Evolutionary conservation across 2,888 invertebrate genomes (phyloP).

Genomic region (Epirrhoe tristata): DNA sequence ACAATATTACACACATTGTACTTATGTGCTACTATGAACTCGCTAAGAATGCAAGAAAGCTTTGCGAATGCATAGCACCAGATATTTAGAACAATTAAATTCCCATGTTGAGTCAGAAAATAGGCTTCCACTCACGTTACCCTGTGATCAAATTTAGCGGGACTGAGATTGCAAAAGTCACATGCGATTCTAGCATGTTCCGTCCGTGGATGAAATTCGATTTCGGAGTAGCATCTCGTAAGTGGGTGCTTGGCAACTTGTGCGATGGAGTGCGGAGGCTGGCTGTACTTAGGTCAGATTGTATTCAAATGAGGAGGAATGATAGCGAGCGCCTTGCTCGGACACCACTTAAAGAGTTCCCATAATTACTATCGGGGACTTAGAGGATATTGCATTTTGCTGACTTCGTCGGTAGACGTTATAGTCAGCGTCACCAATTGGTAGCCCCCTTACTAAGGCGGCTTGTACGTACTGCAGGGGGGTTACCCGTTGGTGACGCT

Average conservation of each 20-base stretch:
- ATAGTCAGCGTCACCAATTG: too few species aligned
- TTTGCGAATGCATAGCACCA: background rate
- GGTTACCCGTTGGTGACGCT: too few species aligned
- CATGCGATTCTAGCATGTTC: constrained; percentile 31
- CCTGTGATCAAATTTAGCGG: constrained; percentile 29
- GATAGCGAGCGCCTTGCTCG: constrained; percentile 32
- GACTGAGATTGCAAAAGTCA: constrained; percentile 27
- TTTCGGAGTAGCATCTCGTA: constrained; percentile 29
- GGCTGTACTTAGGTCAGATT: constrained; percentile 40
- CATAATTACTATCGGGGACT: constrained; percentile 16
- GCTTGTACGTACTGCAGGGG: too few species aligned
- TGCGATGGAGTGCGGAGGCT: constrained; percentile 24
- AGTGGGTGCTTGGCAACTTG: constrained; percentile 38
- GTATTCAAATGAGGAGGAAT: constrained; percentile 44
- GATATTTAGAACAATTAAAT: background rate
- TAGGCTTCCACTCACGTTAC: constrained; percentile 10
- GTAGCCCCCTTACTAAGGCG: too few species aligned
- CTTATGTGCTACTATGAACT: background rate
- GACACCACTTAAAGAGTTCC: constrained; percentile 26
- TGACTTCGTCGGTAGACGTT: constrained; percentile 12
- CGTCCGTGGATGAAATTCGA: constrained; percentile 32
- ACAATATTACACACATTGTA: background rate
- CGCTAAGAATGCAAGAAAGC: background rate
- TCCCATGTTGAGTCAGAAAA: constrained; percentile 6
- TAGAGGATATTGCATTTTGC: constrained; percentile 18